Evolutionary conservation across 2,113 vertebrate species (phyloP).

Genomic region (Seriola quinqueradiata): DNA sequence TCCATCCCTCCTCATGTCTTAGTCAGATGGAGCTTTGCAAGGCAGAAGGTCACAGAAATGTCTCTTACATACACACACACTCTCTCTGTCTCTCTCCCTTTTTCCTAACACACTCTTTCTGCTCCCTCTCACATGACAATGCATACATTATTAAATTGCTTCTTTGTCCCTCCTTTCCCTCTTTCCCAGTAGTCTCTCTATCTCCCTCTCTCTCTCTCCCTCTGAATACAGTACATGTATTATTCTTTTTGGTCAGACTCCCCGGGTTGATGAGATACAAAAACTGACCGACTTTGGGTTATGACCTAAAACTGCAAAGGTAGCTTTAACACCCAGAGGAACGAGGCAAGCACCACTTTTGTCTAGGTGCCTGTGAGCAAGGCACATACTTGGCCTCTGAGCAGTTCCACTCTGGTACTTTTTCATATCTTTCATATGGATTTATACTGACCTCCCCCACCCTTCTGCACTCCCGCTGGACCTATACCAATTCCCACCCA

Average conservation of each 20-base stretch:
- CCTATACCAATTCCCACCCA: too few species aligned
- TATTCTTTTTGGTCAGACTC: conserved; percentile 66
- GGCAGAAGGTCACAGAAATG: conserved; percentile 82
- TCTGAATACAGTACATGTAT: conserved; percentile 58
- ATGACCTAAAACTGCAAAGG: conserved; percentile 40
- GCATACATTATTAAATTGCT: conserved; percentile 66
- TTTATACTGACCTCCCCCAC: too few species aligned
- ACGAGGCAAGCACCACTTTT: neutral
- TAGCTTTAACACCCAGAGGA: neutral
- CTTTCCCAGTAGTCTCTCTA: conserved; percentile 2
- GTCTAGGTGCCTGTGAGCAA: conserved; percentile 34
- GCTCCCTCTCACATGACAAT: conserved; percentile 54
- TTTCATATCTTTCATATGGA: too few species aligned
- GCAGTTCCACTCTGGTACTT: neutral
- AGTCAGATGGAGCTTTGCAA: conserved; percentile 79
- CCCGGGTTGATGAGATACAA: conserved; percentile 34
- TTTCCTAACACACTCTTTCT: conserved; percentile 34
- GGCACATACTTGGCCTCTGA: neutral
- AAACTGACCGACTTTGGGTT: conserved; percentile 45
- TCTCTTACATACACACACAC: conserved; percentile 68
- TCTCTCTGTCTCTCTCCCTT: conserved; percentile 15
- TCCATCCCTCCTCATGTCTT: conserved; percentile 79
- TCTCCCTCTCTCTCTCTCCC: neutral
- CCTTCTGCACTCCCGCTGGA: too few species aligned
- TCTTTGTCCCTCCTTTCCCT: conserved; percentile 1